Base-by-base conservation (phyloP, 2,888 invertebrate species). In the Orthonychiurus folsomi region DNA sequence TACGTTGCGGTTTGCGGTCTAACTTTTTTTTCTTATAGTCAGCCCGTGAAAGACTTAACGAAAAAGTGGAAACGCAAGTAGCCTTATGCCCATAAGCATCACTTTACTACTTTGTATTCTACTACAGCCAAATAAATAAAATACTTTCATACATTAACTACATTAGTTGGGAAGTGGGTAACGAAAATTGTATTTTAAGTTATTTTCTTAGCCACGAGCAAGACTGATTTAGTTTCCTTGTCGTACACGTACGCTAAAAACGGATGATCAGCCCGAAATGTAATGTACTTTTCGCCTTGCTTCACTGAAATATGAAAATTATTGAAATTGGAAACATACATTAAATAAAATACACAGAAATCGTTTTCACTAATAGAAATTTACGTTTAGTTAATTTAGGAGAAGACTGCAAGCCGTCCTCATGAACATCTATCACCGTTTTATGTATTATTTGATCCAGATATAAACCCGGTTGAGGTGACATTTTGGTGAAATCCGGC, bases 221-320 rank as follows among this genome's bases (percentile, higher is more conserved):
- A 47, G 5, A 57, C 26, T 2, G 57, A 37, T 47, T 27, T 57
- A 3, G 57, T 57, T 20, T 28, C 28, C 28, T 26, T 28, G 23
- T 57, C 57, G 37, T 57, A 57, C 5, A 57, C 26, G 37, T 24
- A 57, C n/a, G 25, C 20, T 3, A 57, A 12, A 47, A 57, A 57
- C 23, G 57, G 57, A 47, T 57, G 57, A 21, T 57, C 57, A 9
- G 37, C 57, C 3, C 26, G 26, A 25, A 56, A 56, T 25, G 24
- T 52, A 20, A 52, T 23, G n/a, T 20, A 23, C n/a, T 52, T 23
- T 20, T 52, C 5, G 12, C 24, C 21, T 9, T 52, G 5, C 20
- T 52, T 52, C 52, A 52, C 52, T 52, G 52, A 20, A 52, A 20
- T 9, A 9, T 12, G 20, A 21, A 52, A n/a, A n/a, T 9, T 12